These are phyloP conservation scores for Eudorcas thomsonii DNA, from an alignment of 2,113 vertebrate species.

Conservation along the genomic window DNA sequence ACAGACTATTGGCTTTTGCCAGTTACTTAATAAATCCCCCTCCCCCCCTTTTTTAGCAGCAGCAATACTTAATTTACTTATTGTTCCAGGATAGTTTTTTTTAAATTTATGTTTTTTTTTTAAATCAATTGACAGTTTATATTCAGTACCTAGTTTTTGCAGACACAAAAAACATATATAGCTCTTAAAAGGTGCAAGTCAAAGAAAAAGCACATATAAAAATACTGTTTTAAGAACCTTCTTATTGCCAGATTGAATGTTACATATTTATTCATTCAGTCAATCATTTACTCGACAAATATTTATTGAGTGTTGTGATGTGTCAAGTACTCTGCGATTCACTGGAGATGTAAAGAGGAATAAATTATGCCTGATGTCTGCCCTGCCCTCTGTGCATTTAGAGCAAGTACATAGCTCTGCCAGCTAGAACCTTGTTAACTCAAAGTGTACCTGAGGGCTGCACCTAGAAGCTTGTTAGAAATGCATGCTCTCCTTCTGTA, in stretches of 20 bases:
- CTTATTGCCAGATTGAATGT: neutral
- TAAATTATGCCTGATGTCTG: neutral
- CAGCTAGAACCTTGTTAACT: neutral
- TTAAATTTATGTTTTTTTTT: no score
- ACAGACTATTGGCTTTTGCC: neutral
- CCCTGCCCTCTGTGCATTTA: neutral
- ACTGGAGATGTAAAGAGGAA: neutral
- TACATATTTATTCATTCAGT: neutral
- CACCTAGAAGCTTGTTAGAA: neutral
- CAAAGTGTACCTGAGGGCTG: neutral
- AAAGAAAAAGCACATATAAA: neutral
- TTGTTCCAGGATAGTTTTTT: no score
- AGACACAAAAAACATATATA: neutral
- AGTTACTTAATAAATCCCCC: neutral
- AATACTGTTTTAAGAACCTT: neutral
- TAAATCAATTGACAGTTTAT: neutral
- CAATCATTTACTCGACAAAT: neutral
- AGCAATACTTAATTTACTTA: no score
- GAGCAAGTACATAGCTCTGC: neutral
- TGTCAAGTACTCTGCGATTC: neutral
- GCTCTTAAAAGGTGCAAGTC: neutral
- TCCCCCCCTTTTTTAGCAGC: no score
- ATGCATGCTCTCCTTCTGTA: neutral
- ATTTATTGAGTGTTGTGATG: neutral
- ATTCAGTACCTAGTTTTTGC: neutral